A percentile compares a stretch with the other conserved stretches of the same genome.
Conservation (phyloP, 2,113 vertebrate genomes). For the Neoarius graeffei region DNA sequence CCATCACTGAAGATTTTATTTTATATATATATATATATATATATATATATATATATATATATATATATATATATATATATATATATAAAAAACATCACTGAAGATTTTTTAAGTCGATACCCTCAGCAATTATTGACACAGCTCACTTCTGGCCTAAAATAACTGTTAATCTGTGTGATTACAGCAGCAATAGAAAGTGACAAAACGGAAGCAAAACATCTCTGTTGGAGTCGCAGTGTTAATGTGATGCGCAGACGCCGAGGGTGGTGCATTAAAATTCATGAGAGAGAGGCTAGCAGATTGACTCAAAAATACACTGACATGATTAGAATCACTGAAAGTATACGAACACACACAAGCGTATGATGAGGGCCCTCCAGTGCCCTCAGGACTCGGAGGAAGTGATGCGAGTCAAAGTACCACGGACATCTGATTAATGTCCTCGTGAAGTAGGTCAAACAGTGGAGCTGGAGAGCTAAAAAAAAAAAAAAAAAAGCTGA, state of each 20-base stretch:
- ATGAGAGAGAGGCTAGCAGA: conserved; percentile 31
- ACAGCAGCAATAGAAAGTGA: conserved; percentile 37
- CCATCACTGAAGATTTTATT: neutral
- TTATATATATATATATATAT: too few relatives aligned
- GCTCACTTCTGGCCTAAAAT: conserved; percentile 3
- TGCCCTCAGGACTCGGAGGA: conserved; percentile 37
- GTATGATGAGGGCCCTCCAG: conserved; percentile 22
- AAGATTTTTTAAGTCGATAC: neutral
- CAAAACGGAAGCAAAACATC: conserved; percentile 45
- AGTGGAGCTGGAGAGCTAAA: conserved; percentile 19
- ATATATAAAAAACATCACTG: too few relatives aligned
- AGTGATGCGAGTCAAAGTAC: conserved; percentile 44
- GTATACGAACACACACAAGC: conserved; percentile 38
- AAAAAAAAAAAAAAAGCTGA: neutral
- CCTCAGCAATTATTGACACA: neutral
- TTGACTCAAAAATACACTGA: conserved; percentile 41
- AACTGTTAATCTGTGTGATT: conserved; percentile 37
- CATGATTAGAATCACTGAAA: conserved; percentile 48
- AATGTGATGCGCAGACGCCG: conserved; percentile 30
- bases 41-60: too few relatives aligned
- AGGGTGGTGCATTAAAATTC: conserved; percentile 45
- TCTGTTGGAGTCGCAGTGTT: conserved; percentile 29
- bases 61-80: too few relatives aligned
- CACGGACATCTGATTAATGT: conserved; percentile 54
- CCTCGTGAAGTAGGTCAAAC: conserved; percentile 51